phyloP scores from a whole-genome alignment of 2,797 vertebrate genomes.

The Pipistrellus pipistrellus region DNA sequence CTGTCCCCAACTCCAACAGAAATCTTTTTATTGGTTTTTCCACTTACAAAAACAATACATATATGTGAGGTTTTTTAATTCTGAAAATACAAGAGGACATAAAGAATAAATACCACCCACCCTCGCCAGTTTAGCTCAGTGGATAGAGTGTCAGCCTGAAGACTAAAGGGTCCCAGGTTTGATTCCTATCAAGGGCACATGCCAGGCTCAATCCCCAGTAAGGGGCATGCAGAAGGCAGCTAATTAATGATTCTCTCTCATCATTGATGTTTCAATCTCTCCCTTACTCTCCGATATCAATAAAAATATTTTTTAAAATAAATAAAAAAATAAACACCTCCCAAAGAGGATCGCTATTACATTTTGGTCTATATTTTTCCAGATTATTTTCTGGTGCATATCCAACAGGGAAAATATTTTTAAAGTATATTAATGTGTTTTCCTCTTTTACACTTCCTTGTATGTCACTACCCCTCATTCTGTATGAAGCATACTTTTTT shows the following conservation, averaged over 20 bases:
- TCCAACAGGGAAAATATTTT: constrained; percentile 28
- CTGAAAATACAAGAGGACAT: constrained; percentile 21
- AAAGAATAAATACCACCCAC: neutral
- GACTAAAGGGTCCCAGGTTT: no score
- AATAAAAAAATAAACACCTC: neutral
- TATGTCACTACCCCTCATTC: neutral
- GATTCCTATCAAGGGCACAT: no score
- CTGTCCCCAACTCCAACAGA: neutral
- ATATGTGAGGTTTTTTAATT: neutral
- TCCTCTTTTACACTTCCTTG: constrained; percentile 15
- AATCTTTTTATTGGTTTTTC: constrained; percentile 54
- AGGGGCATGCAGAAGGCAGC: no score
- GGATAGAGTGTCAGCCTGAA: no score
- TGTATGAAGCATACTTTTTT: neutral
- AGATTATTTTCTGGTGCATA: constrained; percentile 53
- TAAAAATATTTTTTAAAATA: no score
- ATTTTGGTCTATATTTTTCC: constrained; percentile 49
- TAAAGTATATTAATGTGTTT: constrained; percentile 13
- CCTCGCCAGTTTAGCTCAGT: no score
- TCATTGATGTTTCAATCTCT: no score
- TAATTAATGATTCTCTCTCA: no score
- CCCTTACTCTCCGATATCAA: no score
- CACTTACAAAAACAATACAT: constrained; percentile 42
- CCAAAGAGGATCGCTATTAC: neutral
- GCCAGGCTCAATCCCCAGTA: no score